Percentiles rank a stretch among this genome's conserved stretches.
phyloP scores from a whole-genome alignment of 2,113 vertebrate genomes.

The Sphyrna mokarran region DNA sequence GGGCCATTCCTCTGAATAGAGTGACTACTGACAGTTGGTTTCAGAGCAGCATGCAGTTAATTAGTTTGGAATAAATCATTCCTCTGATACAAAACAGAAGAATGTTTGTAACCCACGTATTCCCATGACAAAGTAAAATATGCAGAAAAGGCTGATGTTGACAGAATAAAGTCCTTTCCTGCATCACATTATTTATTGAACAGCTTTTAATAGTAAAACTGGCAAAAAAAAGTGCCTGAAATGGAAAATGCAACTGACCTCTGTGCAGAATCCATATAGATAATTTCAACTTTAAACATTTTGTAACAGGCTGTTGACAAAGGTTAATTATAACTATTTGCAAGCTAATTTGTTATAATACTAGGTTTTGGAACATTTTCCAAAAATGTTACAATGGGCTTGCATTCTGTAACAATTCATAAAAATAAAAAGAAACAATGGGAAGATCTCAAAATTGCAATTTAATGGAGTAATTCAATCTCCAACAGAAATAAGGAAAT shows the following conservation, averaged over 20 bases:
- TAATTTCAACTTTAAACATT: neutral
- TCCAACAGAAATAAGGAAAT: neutral
- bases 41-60: neutral
- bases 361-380: neutral
- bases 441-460: neutral
- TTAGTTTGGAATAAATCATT: neutral
- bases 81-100: neutral
- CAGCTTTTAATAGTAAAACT: neutral
- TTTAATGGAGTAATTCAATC: neutral
- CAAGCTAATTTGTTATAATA: neutral
- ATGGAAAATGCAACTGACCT: neutral
- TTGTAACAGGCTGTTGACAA: neutral
- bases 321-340: neutral
- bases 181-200: slow-evolving; percentile 15
- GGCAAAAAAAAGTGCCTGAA: neutral
- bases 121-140: neutral
- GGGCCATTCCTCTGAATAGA: neutral
- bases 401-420: neutral
- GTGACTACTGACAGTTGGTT: neutral
- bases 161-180: neutral
- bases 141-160: neutral
- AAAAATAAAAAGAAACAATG: neutral
- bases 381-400: neutral
- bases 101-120: neutral
- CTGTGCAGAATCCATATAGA: neutral